Conservation (phyloP, 1,140 invertebrate genomes). For the Trachymyrmex cornetzi region DNA sequence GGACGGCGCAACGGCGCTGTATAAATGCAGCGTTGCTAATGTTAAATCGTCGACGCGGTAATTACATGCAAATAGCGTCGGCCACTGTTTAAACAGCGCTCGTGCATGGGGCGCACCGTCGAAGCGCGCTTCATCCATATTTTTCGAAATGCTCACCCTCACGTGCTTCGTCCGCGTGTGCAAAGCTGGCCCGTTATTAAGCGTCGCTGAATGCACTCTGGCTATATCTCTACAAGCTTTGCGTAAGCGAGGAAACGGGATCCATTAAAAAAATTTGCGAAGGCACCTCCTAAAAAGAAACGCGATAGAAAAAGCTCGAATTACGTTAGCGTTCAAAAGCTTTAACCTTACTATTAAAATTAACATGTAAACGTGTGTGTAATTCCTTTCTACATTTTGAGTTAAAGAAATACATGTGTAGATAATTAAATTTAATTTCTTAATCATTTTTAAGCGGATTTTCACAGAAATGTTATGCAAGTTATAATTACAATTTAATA, state of each 20-base stretch:
- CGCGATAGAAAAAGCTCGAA: conserved; percentile 58
- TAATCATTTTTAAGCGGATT: not conserved
- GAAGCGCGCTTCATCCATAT: conserved; percentile 63
- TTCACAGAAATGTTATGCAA: not conserved
- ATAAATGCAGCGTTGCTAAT: conserved; percentile 80
- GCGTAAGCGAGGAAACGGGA: conserved; percentile 47
- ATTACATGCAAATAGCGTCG: conserved; percentile 79
- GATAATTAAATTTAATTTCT: conserved; percentile 33
- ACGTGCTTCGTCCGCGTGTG: conserved; percentile 38
- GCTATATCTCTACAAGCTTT: conserved; percentile 35
- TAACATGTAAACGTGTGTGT: conserved; percentile 49
- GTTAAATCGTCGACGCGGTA: conserved; percentile 78
- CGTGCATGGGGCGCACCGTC: conserved; percentile 63
- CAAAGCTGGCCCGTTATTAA: conserved; percentile 57
- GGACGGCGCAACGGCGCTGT: conserved; percentile 68
- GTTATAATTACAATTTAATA: not conserved
- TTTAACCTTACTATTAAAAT: conserved; percentile 47
- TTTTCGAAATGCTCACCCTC: conserved; percentile 67
- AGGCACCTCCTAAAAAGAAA: conserved; percentile 13
- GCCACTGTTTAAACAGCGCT: conserved; percentile 74
- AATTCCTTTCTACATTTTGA: conserved; percentile 4
- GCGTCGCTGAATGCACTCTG: conserved; percentile 58
- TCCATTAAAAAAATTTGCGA: conserved; percentile 51
- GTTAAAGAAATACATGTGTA: not conserved
- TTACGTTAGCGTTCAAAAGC: conserved; percentile 46